Conservation (phyloP, 2,888 invertebrate species). For the Rotaria socialis region DNA sequence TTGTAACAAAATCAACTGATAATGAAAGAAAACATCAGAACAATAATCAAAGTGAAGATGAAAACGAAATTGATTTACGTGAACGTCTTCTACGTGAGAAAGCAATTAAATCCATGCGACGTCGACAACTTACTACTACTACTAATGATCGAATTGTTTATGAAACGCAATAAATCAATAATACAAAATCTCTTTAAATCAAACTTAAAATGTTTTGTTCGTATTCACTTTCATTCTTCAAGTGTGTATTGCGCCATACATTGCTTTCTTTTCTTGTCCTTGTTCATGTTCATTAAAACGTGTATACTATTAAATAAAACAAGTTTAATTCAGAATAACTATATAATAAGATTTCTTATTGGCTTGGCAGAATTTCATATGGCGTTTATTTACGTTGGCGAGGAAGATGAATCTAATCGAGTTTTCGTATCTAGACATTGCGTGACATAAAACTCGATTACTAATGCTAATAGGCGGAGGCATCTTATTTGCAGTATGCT, state of each 20-base stretch:
- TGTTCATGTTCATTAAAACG: background rate
- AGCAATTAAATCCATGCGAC: background rate
- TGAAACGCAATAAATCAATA: background rate
- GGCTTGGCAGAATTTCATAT: no score
- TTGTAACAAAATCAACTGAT: background rate
- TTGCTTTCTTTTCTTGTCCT: background rate
- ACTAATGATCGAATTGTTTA: background rate
- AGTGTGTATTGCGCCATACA: background rate
- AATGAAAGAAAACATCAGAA: background rate
- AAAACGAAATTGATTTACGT: slow-evolving; percentile 6
- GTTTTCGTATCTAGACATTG: no score
- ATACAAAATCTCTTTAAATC: no score
- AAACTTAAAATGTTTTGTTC: background rate
- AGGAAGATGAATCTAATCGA: no score
- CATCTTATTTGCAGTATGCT: no score
- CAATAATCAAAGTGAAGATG: background rate
- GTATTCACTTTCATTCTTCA: slow-evolving; percentile 4
- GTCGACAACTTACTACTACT: background rate
- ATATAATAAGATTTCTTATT: no score
- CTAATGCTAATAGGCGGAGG: no score
- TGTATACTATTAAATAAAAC: slow-evolving; percentile 3
- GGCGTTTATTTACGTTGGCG: no score
- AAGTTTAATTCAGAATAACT: background rate
- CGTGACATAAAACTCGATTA: no score
- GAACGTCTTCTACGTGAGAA: slow-evolving; percentile 12